Base-by-base conservation (phyloP, 2,888 invertebrate species). In the Cylloceria caligata region DNA sequence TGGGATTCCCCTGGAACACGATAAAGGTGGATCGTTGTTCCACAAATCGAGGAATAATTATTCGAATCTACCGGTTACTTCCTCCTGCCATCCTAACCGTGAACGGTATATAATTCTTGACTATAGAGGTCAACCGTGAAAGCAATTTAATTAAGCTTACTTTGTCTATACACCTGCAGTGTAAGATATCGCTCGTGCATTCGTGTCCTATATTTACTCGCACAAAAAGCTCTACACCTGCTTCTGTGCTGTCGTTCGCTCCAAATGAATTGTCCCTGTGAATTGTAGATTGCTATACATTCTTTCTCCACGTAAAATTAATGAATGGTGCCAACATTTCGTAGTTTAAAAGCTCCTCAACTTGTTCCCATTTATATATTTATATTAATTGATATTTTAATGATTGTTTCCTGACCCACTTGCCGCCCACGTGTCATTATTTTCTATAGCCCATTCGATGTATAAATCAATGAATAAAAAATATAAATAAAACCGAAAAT, bases 31-130 rank as follows among this genome's bases (percentile, higher is more conserved):
- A 77, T 81, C 77, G 16, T 39, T 24, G 21, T 52, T 68, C 45
- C 64, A 39, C 65, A 64, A 77, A 81, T 81, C 62, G 73, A 77
- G 55, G 62, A 77, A 81, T 81, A 81, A 81, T 77, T 81, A 77
- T 81, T 73, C 62, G 65, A 81, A 81, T 77, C 77, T 69, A 73
- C 21, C 69, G 45, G 39, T 68, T 52, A 55, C 64, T 67, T 45
- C 24, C 42, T 27, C 21, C 47, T 21, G 34, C 19, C 27, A 16
- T 36, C 30, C 49, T 42, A 39, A 71, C 65, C 71, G 19, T 21
- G 27, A 49, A 47, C 68, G 67, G 68, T 72, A 13, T 68, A 81
- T 71, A 76, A 80, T 76, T 68, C 76, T 68, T 68, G 68, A 34
- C 60, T 34, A 60, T 16, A 19, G 39, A 19, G 30, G 24, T 60